Evolutionary conservation across 2,113 vertebrate species (phyloP), one percentile per base, ranked within the genome.

Genomic region (Centropus bengalensis): DNA sequence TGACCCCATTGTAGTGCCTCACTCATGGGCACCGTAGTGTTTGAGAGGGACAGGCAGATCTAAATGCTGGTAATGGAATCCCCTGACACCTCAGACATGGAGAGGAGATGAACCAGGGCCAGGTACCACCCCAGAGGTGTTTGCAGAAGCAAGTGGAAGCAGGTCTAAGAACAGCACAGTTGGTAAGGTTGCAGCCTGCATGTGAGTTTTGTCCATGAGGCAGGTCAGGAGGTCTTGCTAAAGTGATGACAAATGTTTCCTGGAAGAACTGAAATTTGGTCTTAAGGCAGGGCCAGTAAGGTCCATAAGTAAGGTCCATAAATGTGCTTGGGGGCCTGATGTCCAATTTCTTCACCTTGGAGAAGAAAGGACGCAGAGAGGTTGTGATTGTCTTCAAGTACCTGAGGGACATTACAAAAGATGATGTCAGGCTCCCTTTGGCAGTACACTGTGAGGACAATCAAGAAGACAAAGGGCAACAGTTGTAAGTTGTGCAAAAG

Each of bases 361-460:
- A 70, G 55, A 30, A 27, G 8, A 38, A 68, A 74, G 2, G 23
- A 45, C 66, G 77, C 64, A 26, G 23, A 32, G 26, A 47, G 6
- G 2, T 23, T 60, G 6, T 52, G 20, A 42, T 17, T 63, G 9
- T 62, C 30, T 58, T 79, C 20, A 33, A 3, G 40, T 63, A 40
- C 27, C 3, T 1, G 5, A 56, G 13, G 5, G 21, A 4, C 2
- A 2, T 40, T 66, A 24, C 10, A 33, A 32, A 62, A 7, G 6
- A 26, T 27, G 19, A 30, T n/a, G 13, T 59, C 26, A 64, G 22
- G 28, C 17, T 70, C 2, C 4, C 30, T n/a, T 47, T 1, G 3
- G 28, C 32, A 71, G 33, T 8, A 19, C 27, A n/a, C 22, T 38
- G 28, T 38, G 12, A 59, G 44, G 44, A 18, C 19, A 45, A 45